These are phyloP conservation scores for Nomada flava DNA, from an alignment of 2,888 invertebrate species.

Conservation along the genomic window DNA sequence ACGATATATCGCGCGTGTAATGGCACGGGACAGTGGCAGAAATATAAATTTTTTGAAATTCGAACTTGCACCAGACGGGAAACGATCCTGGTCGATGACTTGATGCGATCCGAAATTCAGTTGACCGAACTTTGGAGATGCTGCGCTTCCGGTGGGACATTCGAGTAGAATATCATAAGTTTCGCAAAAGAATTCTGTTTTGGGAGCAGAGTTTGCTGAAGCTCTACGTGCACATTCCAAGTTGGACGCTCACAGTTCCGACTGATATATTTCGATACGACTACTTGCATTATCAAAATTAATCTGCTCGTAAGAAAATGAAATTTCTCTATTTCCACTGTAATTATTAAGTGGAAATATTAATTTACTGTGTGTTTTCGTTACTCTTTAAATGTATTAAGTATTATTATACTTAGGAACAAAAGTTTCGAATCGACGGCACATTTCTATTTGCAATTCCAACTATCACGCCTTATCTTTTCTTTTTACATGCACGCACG, in stretches of 20 bases:
- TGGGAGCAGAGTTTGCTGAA: background rate
- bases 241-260: background rate
- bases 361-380: too few species aligned
- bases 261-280: background rate
- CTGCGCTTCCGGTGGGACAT: background rate
- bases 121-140: background rate
- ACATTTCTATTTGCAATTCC: too few species aligned
- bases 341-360: too few species aligned
- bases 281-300: background rate
- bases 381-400: too few species aligned
- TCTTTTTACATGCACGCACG: too few species aligned
- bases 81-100: background rate
- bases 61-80: background rate
- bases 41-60: background rate
- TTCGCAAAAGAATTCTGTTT: conserved; percentile 9
- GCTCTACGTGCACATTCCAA: background rate
- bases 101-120: background rate
- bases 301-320: too few species aligned
- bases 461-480: too few species aligned
- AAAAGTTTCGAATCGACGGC: too few species aligned
- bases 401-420: too few species aligned
- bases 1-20: background rate
- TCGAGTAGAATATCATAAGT: conserved; percentile 3
- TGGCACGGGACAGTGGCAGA: background rate
- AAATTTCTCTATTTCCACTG: too few species aligned